Conservation (phyloP, 2,113 vertebrate species). For the Grammomys surdaster region DNA sequence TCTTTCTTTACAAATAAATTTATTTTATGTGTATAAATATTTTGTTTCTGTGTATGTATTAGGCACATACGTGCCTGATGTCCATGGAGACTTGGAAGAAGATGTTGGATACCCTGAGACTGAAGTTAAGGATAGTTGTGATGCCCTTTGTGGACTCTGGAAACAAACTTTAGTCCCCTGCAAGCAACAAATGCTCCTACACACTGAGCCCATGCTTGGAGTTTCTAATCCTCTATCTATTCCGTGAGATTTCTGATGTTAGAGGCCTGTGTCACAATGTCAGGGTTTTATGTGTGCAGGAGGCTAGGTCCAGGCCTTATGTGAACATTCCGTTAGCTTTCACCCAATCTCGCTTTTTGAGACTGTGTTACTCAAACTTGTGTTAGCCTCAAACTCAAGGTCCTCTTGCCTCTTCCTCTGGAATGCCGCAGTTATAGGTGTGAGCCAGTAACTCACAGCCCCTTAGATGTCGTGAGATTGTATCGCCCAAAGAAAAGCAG, state of each 20-base stretch:
- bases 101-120: background rate
- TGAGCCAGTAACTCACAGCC: too few species aligned
- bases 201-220: background rate
- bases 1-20: background rate
- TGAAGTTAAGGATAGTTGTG: background rate
- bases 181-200: background rate
- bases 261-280: too few species aligned
- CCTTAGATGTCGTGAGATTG: accelerated
- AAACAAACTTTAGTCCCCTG: too few species aligned
- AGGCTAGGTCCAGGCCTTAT: background rate
- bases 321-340: too few species aligned
- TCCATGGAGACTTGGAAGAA: background rate
- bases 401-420: background rate
- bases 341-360: background rate
- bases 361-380: background rate
- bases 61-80: background rate
- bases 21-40: background rate
- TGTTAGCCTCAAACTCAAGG: background rate
- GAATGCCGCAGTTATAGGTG: background rate
- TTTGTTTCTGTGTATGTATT: background rate
- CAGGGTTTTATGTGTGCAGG: background rate
- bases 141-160: too few species aligned
- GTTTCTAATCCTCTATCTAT: background rate
- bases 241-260: background rate
- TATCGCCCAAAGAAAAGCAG: background rate